Evolutionary conservation across 2,888 invertebrate genomes (phyloP).

Genomic region (Nymphalis c-album): DNA sequence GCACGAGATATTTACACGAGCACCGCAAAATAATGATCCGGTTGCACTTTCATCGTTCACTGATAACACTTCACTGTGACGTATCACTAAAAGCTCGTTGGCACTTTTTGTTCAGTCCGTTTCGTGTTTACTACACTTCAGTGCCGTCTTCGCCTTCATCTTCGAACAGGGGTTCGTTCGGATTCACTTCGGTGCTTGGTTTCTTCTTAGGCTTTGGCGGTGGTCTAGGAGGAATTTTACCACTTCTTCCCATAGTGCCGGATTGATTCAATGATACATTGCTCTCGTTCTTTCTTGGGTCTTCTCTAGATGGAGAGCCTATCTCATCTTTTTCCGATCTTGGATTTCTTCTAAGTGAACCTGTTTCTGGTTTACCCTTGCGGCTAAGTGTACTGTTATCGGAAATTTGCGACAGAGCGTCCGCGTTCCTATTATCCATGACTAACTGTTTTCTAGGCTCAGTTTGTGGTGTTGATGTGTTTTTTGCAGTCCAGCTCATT

Average conservation of each 20-base stretch:
- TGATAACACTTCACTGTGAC: constrained; percentile 53
- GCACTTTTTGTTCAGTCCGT: constrained; percentile 57
- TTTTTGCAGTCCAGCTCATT: constrained; percentile 79
- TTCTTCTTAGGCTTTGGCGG: constrained; percentile 93
- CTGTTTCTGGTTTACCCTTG: constrained; percentile 80
- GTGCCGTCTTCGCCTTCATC: constrained; percentile 95
- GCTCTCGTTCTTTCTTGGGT: constrained; percentile 61
- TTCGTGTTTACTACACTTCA: constrained; percentile 85
- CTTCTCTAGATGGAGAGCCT: constrained; percentile 68
- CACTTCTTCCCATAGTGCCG: constrained; percentile 73
- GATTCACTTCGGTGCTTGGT: constrained; percentile 78
- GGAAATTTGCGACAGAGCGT: constrained; percentile 59
- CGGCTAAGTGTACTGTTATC: constrained; percentile 68
- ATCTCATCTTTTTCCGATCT: constrained; percentile 62
- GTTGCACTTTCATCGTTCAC: constrained; percentile 50
- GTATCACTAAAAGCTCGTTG: constrained; percentile 73
- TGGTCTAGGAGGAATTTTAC: constrained; percentile 90
- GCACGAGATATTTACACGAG: constrained; percentile 78
- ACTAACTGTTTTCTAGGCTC: constrained; percentile 72
- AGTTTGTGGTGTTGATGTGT: constrained; percentile 72
- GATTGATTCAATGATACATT: constrained; percentile 66
- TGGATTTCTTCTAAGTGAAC: constrained; percentile 68
- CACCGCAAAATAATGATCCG: constrained; percentile 70
- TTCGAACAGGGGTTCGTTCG: constrained; percentile 89
- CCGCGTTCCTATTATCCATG: constrained; percentile 59